Evolutionary conservation across 2,797 vertebrate genomes (phyloP).

Genomic region (Melopsittacus undulatus): DNA sequence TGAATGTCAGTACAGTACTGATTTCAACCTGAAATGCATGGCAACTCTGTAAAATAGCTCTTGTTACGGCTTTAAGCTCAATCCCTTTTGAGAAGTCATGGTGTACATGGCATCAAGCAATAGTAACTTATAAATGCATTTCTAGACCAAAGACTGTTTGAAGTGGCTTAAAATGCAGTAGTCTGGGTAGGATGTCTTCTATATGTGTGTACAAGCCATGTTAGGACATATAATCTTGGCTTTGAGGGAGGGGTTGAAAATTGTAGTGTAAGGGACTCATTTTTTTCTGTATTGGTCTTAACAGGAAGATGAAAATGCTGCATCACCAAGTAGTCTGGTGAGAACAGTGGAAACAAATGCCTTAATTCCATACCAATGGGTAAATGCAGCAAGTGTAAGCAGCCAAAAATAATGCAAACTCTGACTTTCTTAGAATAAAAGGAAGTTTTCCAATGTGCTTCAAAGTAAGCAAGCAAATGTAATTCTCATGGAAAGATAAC

Average conservation of each 20-base stretch:
- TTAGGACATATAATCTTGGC: not conserved
- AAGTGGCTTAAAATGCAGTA: not conserved
- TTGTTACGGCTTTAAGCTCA: not conserved
- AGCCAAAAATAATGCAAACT: not conserved
- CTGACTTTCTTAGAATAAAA: not conserved
- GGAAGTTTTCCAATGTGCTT: not conserved
- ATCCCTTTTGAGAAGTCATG: not conserved
- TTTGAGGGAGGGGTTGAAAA: not conserved
- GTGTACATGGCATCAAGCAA: not conserved
- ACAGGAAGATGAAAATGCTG: not conserved
- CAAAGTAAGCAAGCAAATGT: not conserved
- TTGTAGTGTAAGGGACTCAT: not conserved
- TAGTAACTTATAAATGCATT: not conserved
- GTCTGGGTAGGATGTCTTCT: not conserved
- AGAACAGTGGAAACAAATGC: not conserved
- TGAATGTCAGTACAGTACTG: slow-evolving; percentile 62
- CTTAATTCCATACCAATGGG: not conserved
- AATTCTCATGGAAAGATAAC: not conserved
- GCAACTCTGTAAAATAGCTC: not conserved
- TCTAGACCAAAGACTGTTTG: not conserved
- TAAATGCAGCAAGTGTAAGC: not conserved
- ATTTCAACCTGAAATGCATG: slow-evolving; percentile 21
- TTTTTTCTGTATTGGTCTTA: not conserved
- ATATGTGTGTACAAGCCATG: not conserved
- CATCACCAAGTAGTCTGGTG: not conserved